phyloP scores from a whole-genome alignment of 2,797 vertebrate genomes.

The Bovichtus diacanthus region DNA sequence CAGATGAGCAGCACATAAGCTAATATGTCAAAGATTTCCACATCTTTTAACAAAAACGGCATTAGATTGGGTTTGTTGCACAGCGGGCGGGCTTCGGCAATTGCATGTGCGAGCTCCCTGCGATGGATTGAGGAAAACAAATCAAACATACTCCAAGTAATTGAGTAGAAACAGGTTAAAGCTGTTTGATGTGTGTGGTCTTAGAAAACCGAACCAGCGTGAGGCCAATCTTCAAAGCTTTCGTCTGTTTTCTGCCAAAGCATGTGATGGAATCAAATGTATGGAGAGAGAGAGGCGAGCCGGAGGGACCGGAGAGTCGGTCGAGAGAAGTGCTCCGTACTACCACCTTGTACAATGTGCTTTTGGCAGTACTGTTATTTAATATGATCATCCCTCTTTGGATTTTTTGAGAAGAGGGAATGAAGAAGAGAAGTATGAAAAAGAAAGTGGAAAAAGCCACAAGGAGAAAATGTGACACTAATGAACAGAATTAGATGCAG shows the following conservation, averaged over 20 bases:
- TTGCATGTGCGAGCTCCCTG: conserved; percentile 10
- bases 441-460: not conserved
- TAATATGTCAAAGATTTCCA: conserved; percentile 10
- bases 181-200: conserved; percentile 53
- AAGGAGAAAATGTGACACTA: not conserved
- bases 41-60: conserved; percentile 22
- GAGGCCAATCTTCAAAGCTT: conserved; percentile 49
- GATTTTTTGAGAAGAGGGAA: not conserved
- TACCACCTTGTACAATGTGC: too few relatives aligned
- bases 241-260: conserved; percentile 25
- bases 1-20: conserved; percentile 10
- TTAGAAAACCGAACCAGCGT: conserved; percentile 31
- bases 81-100: conserved; percentile 31
- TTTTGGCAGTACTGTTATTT: too few relatives aligned
- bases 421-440: not conserved
- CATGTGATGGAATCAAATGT: conserved; percentile 16
- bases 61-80: conserved; percentile 12
- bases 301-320: not conserved
- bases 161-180: conserved; percentile 50
- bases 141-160: conserved; percentile 43
- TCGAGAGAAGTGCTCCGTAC: not conserved
- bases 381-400: too few relatives aligned
- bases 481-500: conserved; percentile 1
- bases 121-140: conserved; percentile 30
- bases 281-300: conserved; percentile 2